phyloP scores from a whole-genome alignment of 2,888 invertebrate species.

The Zaprionus bogoriensis region DNA sequence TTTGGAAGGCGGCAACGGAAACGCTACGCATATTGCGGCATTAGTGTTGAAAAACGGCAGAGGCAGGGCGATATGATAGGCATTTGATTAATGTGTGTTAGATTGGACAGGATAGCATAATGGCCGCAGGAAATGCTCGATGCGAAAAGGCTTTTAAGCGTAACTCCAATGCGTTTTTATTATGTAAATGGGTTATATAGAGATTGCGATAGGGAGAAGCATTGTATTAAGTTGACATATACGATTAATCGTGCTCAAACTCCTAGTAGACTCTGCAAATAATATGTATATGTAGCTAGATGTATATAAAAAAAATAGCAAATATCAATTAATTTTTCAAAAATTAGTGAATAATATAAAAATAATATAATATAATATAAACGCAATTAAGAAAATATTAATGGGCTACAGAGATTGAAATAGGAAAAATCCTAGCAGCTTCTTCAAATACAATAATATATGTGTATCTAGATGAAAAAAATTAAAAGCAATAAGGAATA shows the following conservation, averaged over 20 bases:
- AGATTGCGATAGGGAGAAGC: background rate
- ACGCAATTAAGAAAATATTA: too few relatives aligned
- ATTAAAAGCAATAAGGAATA: too few relatives aligned
- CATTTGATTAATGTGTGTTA: conserved; percentile 53
- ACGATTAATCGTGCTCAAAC: too few relatives aligned
- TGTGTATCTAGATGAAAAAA: too few relatives aligned
- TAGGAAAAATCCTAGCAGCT: too few relatives aligned
- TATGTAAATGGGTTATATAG: background rate
- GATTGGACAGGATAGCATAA: conserved; percentile 44
- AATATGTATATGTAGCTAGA: background rate
- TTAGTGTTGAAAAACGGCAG: conserved; percentile 35
- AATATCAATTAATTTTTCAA: too few relatives aligned
- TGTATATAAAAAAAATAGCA: background rate
- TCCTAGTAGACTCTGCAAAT: too few relatives aligned
- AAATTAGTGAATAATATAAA: too few relatives aligned
- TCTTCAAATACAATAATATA: too few relatives aligned
- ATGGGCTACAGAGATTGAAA: too few relatives aligned
- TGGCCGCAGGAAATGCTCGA: conserved; percentile 8
- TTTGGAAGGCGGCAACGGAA: conserved; percentile 39
- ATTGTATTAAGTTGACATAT: too few relatives aligned
- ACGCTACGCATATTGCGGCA: conserved; percentile 13
- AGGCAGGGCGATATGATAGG: conserved; percentile 25
- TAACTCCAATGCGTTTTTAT: background rate
- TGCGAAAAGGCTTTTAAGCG: conserved; percentile 2
- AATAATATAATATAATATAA: too few relatives aligned